These are phyloP conservation scores for Syngnathus acus DNA, from an alignment of 2,797 vertebrate species.

Conservation along the genomic window DNA sequence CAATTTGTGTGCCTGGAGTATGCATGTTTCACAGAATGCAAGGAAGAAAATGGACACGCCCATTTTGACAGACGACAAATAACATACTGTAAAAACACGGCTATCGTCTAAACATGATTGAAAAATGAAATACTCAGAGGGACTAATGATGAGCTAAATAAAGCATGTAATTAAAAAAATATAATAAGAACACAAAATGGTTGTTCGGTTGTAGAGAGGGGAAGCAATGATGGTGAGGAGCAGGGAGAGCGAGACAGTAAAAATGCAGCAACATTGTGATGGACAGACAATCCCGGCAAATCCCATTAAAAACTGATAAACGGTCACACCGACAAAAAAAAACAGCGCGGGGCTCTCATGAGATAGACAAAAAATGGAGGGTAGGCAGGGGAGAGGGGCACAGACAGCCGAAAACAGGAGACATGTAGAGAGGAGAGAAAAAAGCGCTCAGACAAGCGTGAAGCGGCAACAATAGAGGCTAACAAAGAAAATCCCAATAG, in stretches of 20 bases:
- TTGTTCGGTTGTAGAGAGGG: not conserved
- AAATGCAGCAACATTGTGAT: slow-evolving; percentile 9
- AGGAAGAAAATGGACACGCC: slow-evolving; percentile 48
- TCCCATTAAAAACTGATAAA: not conserved
- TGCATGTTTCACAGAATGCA: slow-evolving; percentile 18
- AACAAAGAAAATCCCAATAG: slow-evolving; percentile 71
- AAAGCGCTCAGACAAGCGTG: slow-evolving; percentile 69
- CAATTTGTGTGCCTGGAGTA: not conserved
- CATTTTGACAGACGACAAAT: slow-evolving; percentile 41
- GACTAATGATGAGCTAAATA: not conserved
- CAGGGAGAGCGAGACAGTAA: not conserved
- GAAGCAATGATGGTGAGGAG: not conserved
- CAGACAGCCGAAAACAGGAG: slow-evolving; percentile 18
- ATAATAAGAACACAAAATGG: slow-evolving; percentile 11
- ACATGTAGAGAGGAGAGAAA: slow-evolving; percentile 28
- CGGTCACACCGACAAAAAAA: not conserved
- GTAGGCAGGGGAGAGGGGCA: slow-evolving; percentile 20
- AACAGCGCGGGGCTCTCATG: not conserved
- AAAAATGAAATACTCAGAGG: not conserved
- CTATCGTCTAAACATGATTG: not conserved
- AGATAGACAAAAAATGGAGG: slow-evolving; percentile 40
- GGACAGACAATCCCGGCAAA: slow-evolving; percentile 5
- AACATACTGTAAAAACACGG: slow-evolving; percentile 3
- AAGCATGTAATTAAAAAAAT: not conserved
- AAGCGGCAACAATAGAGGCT: slow-evolving; percentile 76